phyloP scores from a whole-genome alignment of 1,140 invertebrate genomes.

The Drosophila rhopaloa region DNA sequence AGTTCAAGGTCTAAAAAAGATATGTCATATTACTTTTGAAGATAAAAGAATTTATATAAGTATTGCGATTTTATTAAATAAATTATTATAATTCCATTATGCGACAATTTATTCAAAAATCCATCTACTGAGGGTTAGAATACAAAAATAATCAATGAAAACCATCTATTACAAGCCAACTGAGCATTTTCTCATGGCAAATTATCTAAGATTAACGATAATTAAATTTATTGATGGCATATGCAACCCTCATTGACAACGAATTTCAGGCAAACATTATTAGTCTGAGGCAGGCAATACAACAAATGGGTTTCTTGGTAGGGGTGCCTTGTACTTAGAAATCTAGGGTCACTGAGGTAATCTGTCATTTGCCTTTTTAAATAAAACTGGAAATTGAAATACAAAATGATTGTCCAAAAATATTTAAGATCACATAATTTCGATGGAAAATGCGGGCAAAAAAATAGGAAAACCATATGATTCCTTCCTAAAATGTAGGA shows the following conservation, averaged over 20 bases:
- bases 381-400: constrained; percentile 19
- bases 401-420: constrained; percentile 17
- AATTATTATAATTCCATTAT: background rate
- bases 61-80: background rate
- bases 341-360: constrained; percentile 59
- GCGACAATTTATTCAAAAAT: background rate
- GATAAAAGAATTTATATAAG: too few relatives aligned
- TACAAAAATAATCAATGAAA: constrained; percentile 47
- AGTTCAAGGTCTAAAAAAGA: too few relatives aligned
- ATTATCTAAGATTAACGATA: constrained; percentile 81
- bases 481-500: constrained; percentile 29
- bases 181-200: constrained; percentile 76
- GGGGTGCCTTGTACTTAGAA: background rate
- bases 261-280: constrained; percentile 54
- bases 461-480: constrained; percentile 43
- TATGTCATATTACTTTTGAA: too few relatives aligned
- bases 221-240: constrained; percentile 68
- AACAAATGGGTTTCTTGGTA: background rate
- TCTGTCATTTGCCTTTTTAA: constrained; percentile 70
- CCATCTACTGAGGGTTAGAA: background rate
- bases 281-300: constrained; percentile 32
- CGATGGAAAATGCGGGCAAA: constrained; percentile 26
- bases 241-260: constrained; percentile 45
- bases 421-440: constrained; percentile 7
- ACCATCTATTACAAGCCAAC: constrained; percentile 52